Evolutionary conservation across 2,797 vertebrate species (phyloP).

Genomic region (Takifugu rubripes): DNA sequence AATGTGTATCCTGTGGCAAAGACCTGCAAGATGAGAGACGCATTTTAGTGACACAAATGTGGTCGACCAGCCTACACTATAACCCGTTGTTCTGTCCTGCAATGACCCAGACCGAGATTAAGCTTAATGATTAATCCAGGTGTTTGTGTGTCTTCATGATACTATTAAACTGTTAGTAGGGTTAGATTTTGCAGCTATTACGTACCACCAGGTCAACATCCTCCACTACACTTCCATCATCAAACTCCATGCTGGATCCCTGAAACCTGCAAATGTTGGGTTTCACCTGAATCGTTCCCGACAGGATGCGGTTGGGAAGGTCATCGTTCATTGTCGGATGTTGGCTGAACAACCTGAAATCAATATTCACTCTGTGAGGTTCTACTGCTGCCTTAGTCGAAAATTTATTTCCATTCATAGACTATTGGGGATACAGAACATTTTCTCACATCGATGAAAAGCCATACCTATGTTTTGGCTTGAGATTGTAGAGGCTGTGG

Average conservation of each 20-base stretch:
- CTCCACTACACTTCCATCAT: slow-evolving; percentile 74
- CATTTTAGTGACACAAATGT: neutral
- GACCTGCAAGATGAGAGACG: slow-evolving; percentile 51
- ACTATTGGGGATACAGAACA: too few relatives aligned
- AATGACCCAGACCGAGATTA: too few relatives aligned
- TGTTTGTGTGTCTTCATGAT: too few relatives aligned
- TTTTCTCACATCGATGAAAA: neutral
- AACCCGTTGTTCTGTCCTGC: too few relatives aligned
- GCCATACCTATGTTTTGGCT: slow-evolving; percentile 86
- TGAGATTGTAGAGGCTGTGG: slow-evolving; percentile 76
- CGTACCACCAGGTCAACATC: slow-evolving; percentile 74
- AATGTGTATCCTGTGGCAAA: slow-evolving; percentile 83
- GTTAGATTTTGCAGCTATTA: neutral
- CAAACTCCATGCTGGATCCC: slow-evolving; percentile 75
- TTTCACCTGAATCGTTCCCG: slow-evolving; percentile 75
- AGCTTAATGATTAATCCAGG: too few relatives aligned
- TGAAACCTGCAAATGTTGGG: slow-evolving; percentile 73
- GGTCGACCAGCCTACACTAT: too few relatives aligned
- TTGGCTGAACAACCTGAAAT: slow-evolving; percentile 71
- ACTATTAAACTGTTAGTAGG: too few relatives aligned
- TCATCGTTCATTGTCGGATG: slow-evolving; percentile 79
- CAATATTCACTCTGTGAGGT: neutral
- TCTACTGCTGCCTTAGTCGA: too few relatives aligned
- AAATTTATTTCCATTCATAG: too few relatives aligned
- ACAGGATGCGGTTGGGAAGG: slow-evolving; percentile 78